These are phyloP conservation scores for Heteromormyrus szaboi DNA, from an alignment of 2,797 vertebrate species.

Conservation along the genomic window DNA sequence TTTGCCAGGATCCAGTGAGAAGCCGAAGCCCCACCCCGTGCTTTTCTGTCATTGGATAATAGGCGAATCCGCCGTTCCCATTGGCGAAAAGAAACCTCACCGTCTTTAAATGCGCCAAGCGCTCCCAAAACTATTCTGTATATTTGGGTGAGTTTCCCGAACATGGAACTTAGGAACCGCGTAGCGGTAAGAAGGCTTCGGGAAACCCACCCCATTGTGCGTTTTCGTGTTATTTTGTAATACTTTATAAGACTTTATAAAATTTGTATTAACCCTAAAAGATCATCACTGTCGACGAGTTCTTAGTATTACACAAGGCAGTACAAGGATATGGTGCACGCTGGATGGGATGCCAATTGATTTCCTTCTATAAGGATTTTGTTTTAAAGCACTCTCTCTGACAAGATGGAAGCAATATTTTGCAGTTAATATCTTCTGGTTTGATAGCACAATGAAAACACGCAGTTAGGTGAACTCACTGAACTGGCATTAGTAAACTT, in stretches of 20 bases:
- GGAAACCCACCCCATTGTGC: background rate
- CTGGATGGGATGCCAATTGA: background rate
- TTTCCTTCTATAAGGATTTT: background rate
- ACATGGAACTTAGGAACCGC: too few relatives aligned
- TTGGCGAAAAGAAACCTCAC: background rate
- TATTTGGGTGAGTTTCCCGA: background rate
- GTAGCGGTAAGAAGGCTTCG: background rate
- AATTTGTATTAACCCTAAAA: background rate
- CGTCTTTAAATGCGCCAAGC: background rate
- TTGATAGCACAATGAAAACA: background rate
- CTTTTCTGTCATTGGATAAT: slow-evolving; percentile 9
- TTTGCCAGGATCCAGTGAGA: slow-evolving; percentile 5
- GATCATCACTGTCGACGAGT: background rate
- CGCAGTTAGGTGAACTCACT: background rate
- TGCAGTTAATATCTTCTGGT: background rate
- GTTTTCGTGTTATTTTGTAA: background rate
- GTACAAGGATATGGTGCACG: background rate
- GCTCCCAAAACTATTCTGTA: background rate
- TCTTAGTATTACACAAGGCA: background rate
- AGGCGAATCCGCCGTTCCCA: background rate
- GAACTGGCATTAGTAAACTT: background rate
- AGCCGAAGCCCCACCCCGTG: background rate
- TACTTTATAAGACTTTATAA: background rate
- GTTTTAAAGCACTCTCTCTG: background rate
- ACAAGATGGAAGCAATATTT: background rate